These are phyloP conservation scores for Ips nitidus DNA, from an alignment of 1,140 invertebrate species.

Conservation along the genomic window DNA sequence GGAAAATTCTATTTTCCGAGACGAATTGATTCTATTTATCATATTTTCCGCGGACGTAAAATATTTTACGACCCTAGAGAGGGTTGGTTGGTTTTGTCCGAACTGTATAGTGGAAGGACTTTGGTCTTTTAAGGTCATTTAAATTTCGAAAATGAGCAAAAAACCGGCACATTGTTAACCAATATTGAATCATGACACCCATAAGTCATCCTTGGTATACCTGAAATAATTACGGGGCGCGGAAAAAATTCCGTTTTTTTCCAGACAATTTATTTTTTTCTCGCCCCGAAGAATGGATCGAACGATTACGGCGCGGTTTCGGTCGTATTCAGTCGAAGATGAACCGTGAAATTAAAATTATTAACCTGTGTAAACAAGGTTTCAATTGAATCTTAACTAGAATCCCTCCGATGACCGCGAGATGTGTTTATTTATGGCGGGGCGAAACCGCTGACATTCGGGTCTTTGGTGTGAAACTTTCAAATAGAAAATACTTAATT, in stretches of 20 bases:
- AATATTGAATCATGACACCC: background rate
- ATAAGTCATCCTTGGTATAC: too few species aligned
- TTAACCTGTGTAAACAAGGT: slow-evolving; percentile 25
- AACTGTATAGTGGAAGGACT: too few species aligned
- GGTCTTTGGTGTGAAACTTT: too few species aligned
- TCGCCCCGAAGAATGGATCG: background rate
- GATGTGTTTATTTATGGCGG: too few species aligned
- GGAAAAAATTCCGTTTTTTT: background rate
- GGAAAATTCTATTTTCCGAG: slow-evolving; percentile 29
- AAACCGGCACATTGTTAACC: background rate
- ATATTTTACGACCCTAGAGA: slow-evolving; percentile 20
- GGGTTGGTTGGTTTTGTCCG: slow-evolving; percentile 9
- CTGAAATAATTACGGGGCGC: too few species aligned
- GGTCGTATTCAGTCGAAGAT: slow-evolving; percentile 4
- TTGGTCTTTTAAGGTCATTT: too few species aligned
- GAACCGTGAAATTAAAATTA: slow-evolving; percentile 27
- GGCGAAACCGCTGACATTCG: too few species aligned
- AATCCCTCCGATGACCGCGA: background rate
- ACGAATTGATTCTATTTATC: slow-evolving; percentile 36
- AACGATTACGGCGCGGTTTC: slow-evolving; percentile 12
- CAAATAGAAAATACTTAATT: too few species aligned
- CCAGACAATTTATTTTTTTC: background rate
- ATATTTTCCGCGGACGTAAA: slow-evolving; percentile 25
- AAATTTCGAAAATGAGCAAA: too few species aligned
- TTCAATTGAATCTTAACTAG: slow-evolving; percentile 22